phyloP scores from a whole-genome alignment of 2,797 vertebrate species.

The Columba guinea region DNA sequence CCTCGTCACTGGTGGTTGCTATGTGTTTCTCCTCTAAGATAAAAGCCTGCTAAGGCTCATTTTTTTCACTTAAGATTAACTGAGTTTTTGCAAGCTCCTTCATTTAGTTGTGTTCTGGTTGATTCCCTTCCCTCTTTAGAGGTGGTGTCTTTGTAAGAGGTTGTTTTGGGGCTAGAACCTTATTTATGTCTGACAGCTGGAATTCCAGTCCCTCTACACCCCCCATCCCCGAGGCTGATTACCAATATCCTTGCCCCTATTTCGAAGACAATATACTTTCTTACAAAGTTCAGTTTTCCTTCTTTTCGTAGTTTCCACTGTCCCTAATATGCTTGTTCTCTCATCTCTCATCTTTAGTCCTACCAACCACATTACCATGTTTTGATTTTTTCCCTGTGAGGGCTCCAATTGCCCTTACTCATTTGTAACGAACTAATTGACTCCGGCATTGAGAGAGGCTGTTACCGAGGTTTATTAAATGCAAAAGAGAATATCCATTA shows the following conservation, averaged over 20 bases:
- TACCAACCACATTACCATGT: neutral
- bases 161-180: neutral
- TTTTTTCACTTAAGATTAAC: neutral
- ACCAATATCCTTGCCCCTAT: neutral
- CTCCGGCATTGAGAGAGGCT: neutral
- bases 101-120: neutral
- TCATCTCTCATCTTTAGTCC: neutral
- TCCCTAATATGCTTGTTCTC: neutral
- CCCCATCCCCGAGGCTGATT: neutral
- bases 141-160: neutral
- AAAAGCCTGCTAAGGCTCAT: neutral
- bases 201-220: neutral
- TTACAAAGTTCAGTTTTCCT: neutral
- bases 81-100: neutral
- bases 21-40: neutral
- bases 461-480: neutral
- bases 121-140: neutral
- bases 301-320: neutral
- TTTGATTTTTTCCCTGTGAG: neutral
- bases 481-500: neutral
- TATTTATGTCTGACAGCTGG: neutral
- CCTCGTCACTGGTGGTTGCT: neutral
- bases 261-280: neutral
- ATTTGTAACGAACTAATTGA: neutral
- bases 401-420: neutral